Percentiles rank a stretch among this genome's conserved stretches.
Conservation (phyloP, 2,113 vertebrate species). For the Nettapus auritus region DNA sequence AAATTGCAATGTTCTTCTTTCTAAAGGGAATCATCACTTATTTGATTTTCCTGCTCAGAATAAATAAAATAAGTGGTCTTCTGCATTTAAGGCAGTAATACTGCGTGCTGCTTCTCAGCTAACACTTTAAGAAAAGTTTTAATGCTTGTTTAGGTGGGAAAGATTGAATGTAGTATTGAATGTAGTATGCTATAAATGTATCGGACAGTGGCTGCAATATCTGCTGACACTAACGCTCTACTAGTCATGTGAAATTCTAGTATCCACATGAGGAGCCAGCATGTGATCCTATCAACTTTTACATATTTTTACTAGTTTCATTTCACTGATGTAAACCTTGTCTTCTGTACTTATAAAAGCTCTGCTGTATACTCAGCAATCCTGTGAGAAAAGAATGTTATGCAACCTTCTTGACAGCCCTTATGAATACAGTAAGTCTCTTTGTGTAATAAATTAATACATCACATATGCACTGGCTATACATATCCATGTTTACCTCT, state of each 20-base stretch:
- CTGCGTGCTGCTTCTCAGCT: neutral
- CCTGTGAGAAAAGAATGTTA: neutral
- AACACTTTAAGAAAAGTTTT: neutral
- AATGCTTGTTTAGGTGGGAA: neutral
- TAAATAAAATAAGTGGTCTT: neutral
- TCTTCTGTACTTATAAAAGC: neutral
- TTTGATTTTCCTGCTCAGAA: neutral
- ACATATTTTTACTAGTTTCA: neutral
- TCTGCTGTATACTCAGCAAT: neutral
- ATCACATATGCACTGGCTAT: fast-evolving
- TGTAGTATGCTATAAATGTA: neutral
- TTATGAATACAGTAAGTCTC: neutral
- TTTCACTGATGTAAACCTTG: neutral
- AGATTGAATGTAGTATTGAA: neutral
- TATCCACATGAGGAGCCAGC: neutral
- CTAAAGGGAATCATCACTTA: neutral
- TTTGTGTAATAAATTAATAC: neutral
- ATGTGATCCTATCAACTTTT: neutral
- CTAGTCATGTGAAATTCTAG: neutral
- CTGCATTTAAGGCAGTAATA: neutral
- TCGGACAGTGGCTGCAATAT: neutral
- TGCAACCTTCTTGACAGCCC: neutral
- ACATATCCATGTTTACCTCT: neutral
- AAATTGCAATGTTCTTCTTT: neutral
- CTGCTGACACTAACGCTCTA: neutral